Evolutionary conservation across 2,113 vertebrate genomes (phyloP).

Genomic region (Gambusia holbrooki): DNA sequence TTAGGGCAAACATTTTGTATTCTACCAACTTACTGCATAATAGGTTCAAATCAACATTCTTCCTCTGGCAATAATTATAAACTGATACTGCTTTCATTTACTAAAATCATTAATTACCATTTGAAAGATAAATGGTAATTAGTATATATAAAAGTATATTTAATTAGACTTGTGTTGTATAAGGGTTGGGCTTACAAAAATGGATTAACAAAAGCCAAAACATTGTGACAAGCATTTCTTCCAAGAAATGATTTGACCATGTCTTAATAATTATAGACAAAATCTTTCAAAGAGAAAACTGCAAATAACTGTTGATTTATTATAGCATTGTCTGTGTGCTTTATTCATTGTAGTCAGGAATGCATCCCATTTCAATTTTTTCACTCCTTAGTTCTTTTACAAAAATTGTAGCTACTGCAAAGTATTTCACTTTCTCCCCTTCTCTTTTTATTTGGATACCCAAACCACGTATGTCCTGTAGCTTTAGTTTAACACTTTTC

Average conservation of each 20-base stretch:
- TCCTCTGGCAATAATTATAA: conserved; percentile 3
- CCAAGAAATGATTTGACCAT: conserved; percentile 10
- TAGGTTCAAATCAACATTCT: not conserved
- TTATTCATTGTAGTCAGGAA: not conserved
- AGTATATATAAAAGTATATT: too few species aligned
- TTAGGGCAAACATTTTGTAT: not conserved
- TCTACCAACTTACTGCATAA: not conserved
- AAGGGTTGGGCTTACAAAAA: conserved; percentile 4
- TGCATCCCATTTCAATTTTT: not conserved
- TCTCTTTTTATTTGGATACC: not conserved
- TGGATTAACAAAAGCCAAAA: conserved; percentile 5
- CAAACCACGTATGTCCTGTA: not conserved
- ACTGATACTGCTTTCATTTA: conserved; percentile 16
- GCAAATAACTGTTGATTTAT: not conserved
- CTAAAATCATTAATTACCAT: conserved; percentile 23
- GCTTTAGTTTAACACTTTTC: conserved; percentile 3
- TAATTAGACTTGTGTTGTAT: conserved; percentile 35
- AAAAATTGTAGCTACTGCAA: not conserved
- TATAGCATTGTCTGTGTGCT: conserved; percentile 1
- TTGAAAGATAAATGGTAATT: conserved; percentile 45
- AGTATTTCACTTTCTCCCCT: not conserved
- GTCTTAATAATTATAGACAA: conserved; percentile 15
- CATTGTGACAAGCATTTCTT: not conserved
- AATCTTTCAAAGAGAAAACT: not conserved
- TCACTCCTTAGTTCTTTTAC: not conserved